Evolutionary conservation across 1,140 invertebrate genomes (phyloP).

Genomic region (Orchestia grillus): DNA sequence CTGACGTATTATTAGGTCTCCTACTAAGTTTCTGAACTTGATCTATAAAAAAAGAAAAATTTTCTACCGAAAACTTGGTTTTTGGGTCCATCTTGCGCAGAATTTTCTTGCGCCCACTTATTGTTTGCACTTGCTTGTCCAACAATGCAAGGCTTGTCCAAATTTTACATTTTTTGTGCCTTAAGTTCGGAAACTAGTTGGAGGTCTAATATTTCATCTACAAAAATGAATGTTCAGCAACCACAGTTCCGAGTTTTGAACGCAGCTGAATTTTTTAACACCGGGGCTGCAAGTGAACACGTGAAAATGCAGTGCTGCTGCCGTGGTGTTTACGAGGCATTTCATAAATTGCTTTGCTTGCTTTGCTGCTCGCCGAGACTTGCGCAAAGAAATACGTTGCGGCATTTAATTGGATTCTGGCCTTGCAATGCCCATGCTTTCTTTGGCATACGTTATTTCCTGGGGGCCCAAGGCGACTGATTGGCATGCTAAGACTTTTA

Average conservation of each 20-base stretch:
- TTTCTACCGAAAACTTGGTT: no score
- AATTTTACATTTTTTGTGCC: no score
- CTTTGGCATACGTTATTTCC: not conserved
- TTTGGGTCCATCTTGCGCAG: no score
- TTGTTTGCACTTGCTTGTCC: no score
- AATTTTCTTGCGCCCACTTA: no score
- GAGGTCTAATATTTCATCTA: no score
- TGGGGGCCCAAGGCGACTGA: not conserved
- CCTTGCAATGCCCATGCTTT: not conserved
- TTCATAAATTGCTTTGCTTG: not conserved
- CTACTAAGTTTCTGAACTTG: no score
- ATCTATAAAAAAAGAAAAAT: no score
- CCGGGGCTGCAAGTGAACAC: not conserved
- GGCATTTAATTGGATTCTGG: not conserved
- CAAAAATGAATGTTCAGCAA: not conserved
- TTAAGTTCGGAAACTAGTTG: no score
- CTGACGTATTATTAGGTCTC: no score
- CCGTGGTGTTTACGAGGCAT: not conserved
- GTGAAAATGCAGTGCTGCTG: not conserved
- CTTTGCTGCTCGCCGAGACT: not conserved
- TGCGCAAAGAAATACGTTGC: not conserved
- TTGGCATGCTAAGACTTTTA: not conserved
- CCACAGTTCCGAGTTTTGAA: not conserved
- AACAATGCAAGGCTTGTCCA: no score
- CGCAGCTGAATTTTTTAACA: not conserved